Evolutionary conservation across 2,888 invertebrate genomes (phyloP).

Genomic region (Agonopterix arenella): DNA sequence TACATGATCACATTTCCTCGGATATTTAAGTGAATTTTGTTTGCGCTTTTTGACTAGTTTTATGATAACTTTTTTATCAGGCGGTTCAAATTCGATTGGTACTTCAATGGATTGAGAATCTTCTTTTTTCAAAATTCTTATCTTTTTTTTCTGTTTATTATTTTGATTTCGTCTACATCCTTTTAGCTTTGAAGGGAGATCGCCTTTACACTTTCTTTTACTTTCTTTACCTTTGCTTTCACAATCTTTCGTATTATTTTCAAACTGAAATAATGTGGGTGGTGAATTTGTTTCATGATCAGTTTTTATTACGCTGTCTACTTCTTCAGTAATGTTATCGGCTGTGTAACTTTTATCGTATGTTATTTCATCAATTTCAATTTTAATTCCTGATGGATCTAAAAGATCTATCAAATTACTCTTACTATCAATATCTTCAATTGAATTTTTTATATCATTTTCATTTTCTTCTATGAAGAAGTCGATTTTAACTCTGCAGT

Average conservation of each 20-base stretch:
- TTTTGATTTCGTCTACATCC: neutral
- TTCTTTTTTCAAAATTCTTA: neutral
- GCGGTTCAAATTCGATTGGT: neutral
- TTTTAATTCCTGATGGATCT: neutral
- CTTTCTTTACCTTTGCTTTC: neutral
- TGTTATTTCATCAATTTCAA: neutral
- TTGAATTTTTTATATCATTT: neutral
- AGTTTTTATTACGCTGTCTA: neutral
- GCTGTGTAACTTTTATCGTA: neutral
- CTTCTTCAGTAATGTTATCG: neutral
- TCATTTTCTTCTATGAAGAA: neutral
- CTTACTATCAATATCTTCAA: neutral
- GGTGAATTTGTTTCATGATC: neutral
- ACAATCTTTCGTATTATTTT: neutral
- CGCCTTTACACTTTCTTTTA: neutral
- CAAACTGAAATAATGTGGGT: too few species aligned
- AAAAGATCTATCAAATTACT: neutral
- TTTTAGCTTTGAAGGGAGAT: neutral
- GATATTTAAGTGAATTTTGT: neutral
- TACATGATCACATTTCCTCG: conserved; percentile 1
- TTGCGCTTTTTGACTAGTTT: neutral
- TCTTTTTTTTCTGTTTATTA: neutral
- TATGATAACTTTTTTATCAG: neutral
- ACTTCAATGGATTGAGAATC: neutral
- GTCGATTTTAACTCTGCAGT: neutral